These are phyloP conservation scores for Drosophila micromelanica DNA, from an alignment of 1,140 invertebrate species.

Conservation along the genomic window DNA sequence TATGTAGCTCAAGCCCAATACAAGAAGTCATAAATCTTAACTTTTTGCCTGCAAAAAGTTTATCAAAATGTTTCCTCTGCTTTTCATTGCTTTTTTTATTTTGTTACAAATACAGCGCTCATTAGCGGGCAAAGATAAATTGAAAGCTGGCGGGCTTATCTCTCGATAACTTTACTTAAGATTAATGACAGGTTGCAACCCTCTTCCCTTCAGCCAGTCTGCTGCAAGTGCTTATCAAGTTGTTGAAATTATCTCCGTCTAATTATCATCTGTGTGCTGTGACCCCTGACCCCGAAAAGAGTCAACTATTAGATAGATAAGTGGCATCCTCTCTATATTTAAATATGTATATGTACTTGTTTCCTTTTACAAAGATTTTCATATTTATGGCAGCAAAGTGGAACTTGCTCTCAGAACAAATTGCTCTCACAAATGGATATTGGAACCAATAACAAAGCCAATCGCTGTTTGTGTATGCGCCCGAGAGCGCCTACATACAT, in stretches of 20 bases:
- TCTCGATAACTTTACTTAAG: constrained; percentile 17
- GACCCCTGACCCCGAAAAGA: no score
- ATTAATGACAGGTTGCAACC: constrained; percentile 57
- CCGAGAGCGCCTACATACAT: no score
- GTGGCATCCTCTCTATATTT: no score
- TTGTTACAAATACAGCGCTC: constrained; percentile 30
- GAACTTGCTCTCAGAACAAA: no score
- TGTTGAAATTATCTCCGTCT: constrained; percentile 14
- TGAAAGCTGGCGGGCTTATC: constrained; percentile 35
- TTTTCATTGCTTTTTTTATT: constrained; percentile 7
- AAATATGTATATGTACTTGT: no score
- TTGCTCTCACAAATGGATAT: no score
- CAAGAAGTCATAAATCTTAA: constrained; percentile 59
- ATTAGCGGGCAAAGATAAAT: constrained; percentile 72
- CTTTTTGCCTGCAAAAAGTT: constrained; percentile 62
- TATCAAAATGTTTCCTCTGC: constrained; percentile 33
- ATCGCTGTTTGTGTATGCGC: no score
- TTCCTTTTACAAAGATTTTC: no score
- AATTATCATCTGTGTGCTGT: not conserved
- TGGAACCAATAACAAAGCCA: no score
- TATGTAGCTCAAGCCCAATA: constrained; percentile 38
- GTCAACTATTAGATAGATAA: no score
- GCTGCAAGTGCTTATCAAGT: constrained; percentile 35
- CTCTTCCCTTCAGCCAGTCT: not conserved
- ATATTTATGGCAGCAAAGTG: no score